phyloP scores from a whole-genome alignment of 2,888 invertebrate genomes.

The Lomographa bimaculata region DNA sequence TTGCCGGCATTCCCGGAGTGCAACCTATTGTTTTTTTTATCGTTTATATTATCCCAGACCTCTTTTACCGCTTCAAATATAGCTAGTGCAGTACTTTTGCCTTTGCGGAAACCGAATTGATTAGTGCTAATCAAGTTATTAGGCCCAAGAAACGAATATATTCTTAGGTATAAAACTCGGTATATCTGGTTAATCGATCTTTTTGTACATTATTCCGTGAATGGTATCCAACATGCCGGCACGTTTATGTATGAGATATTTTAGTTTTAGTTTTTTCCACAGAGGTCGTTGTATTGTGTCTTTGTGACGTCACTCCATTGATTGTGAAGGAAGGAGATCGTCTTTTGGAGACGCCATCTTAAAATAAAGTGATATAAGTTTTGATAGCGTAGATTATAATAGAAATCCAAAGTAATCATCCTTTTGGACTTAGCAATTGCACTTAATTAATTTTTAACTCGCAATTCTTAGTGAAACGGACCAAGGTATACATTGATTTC shows the following conservation, averaged over 20 bases:
- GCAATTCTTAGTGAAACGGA: constrained; percentile 89
- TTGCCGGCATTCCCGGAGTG: no score
- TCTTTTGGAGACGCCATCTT: constrained; percentile 83
- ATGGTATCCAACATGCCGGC: constrained; percentile 11
- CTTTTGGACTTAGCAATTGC: constrained; percentile 66
- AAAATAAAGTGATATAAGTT: constrained; percentile 84
- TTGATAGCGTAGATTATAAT: constrained; percentile 83
- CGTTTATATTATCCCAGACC: no score
- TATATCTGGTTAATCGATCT: no score
- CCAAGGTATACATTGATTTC: constrained; percentile 88
- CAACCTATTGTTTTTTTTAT: no score
- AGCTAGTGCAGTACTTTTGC: no score
- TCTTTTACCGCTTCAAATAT: no score
- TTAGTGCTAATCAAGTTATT: no score
- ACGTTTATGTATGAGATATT: constrained; percentile 12
- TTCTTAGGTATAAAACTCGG: no score
- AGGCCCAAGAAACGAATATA: no score
- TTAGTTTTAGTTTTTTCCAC: constrained; percentile 33
- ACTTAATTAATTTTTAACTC: constrained; percentile 67
- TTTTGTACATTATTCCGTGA: no score
- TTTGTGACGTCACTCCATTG: constrained; percentile 82
- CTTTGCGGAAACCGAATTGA: no score
- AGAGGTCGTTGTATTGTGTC: constrained; percentile 68
- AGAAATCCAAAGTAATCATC: constrained; percentile 80
- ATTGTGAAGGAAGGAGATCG: constrained; percentile 74